Conservation (phyloP, 1,140 invertebrate species). For the Phthorimaea operculella region DNA sequence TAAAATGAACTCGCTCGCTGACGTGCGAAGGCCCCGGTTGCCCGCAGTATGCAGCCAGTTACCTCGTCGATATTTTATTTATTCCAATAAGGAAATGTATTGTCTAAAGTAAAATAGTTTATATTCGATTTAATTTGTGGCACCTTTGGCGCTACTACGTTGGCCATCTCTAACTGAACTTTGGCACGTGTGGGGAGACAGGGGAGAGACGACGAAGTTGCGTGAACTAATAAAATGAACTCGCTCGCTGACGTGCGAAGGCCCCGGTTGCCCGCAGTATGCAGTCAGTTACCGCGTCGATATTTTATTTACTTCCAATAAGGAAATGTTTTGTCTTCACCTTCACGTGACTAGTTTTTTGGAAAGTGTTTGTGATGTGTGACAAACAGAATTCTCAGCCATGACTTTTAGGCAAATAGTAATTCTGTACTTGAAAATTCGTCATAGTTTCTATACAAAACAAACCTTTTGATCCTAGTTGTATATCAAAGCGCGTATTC, state of each 20-base stretch:
- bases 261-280: neutral
- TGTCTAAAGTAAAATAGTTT: no score
- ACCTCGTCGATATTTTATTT: neutral
- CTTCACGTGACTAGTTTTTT: neutral
- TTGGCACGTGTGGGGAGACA: slow-evolving; percentile 9
- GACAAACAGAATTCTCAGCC: no score
- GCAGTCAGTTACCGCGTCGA: neutral
- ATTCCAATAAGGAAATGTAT: no score
- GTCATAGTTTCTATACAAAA: no score
- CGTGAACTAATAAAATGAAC: slow-evolving; percentile 36
- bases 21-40: slow-evolving; percentile 5
- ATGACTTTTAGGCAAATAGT: no score
- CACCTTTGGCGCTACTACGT: no score
- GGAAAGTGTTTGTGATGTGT: neutral
- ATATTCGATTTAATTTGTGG: neutral
- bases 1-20: slow-evolving; percentile 29
- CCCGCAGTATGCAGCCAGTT: neutral
- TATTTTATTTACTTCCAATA: neutral
- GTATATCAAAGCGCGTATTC: no score
- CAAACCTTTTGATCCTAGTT: no score
- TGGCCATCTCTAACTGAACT: neutral
- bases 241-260: slow-evolving; percentile 14
- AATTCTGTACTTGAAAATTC: no score
- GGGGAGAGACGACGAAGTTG: slow-evolving; percentile 24
- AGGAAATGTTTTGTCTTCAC: neutral